Evolutionary conservation across 1,140 invertebrate species (phyloP), one percentile per base, ranked within the genome.

Genomic region (Magallana ariakensis): DNA sequence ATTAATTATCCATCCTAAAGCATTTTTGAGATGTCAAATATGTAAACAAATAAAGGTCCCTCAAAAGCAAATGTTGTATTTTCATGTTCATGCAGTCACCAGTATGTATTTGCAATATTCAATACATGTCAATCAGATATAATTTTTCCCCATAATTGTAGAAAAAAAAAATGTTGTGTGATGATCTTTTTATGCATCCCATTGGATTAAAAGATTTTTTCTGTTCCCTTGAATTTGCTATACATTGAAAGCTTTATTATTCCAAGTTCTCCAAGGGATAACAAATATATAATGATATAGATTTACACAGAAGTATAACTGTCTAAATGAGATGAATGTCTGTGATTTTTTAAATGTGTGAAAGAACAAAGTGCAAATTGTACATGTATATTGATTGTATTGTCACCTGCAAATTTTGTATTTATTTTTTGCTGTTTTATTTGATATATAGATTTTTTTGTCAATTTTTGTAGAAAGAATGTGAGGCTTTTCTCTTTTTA

Each of bases 401-500:
- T 83, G 56, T 83, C 53, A 56, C 54, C 54, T 83, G 11, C 54
- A 55, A 13, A 84, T 26, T 80, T 86, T 85, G 55, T 75, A 75
- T 75, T 70, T 70, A 70, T 70, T 70, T 70, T 60, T 70, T 70
- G 62, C n/a, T 22, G 62, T 70, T 70, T 70, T 70, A 70, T 70
- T 70, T 70, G 62, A 70, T 19, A 22, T n/a, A 22, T 70, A 22
- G 8, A 70, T 70, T 22, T 11, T 22, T 19, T 26, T 70, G 62
- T 70, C 62, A 70, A 22, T 70, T 22, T 70, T 70, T 70, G 62
- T 70, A 70, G 62, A 70, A 70, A 70, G 62, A 19, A 26, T 70
- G 62, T 26, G 62, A 70, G 62, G 19, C 62, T 70, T 70, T 70
- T 19, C 26, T 19, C 26, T 22, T 70, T 70, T 70, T 16, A 60